These are phyloP conservation scores for Hemibagrus wyckioides DNA, from an alignment of 2,113 vertebrate species.

Conservation along the genomic window DNA sequence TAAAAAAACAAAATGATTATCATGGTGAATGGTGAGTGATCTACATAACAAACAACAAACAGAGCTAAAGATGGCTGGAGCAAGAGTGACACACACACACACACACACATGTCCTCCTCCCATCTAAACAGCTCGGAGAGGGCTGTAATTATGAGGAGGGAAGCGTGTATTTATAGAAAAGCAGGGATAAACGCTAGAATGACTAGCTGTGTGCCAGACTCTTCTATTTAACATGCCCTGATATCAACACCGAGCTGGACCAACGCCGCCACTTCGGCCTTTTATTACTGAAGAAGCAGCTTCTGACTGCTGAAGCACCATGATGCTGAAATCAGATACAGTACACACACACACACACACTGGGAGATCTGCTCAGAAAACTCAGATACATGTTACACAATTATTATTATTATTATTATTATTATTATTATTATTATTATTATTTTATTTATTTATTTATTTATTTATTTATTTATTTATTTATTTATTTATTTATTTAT, in stretches of 20 bases:
- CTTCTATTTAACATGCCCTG: slow-evolving; percentile 75
- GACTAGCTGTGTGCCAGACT: slow-evolving; percentile 68
- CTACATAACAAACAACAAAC: slow-evolving; percentile 14
- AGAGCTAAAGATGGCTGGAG: slow-evolving; percentile 10
- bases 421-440: too few species aligned
- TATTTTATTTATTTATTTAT: too few species aligned
- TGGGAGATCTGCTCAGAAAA: background rate
- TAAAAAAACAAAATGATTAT: too few species aligned
- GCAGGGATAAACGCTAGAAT: slow-evolving; percentile 68
- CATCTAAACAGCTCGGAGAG: slow-evolving; percentile 67
- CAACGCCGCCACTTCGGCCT: slow-evolving; percentile 73
- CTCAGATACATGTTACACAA: too few species aligned
- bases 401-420: too few species aligned
- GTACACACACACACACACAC: slow-evolving; percentile 8
- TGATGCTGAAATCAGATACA: background rate
- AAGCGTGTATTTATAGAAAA: slow-evolving; percentile 76
- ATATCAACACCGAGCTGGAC: slow-evolving; percentile 73
- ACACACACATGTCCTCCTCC: slow-evolving; percentile 53
- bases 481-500: background rate
- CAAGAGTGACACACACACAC: slow-evolving; percentile 4
- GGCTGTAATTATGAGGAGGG: slow-evolving; percentile 73
- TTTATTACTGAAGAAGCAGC: slow-evolving; percentile 62
- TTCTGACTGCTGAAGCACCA: slow-evolving; percentile 65
- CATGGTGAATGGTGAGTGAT: background rate
- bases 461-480: too few species aligned